Evolutionary conservation across 2,888 invertebrate genomes (phyloP), one percentile per base, ranked within the genome.

Genomic region (Anodontia alba): DNA sequence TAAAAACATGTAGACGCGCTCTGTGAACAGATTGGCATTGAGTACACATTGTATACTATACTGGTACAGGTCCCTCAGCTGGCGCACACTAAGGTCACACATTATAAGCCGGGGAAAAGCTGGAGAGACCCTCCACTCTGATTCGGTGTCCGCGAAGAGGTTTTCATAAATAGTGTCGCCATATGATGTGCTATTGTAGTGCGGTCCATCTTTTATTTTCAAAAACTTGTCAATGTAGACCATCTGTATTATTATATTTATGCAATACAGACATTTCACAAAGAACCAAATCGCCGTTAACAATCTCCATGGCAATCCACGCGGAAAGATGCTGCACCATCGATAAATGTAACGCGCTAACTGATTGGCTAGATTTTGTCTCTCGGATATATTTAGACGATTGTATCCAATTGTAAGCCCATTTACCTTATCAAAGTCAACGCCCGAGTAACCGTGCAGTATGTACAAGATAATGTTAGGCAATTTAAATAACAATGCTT

Each of bases 161-260:
- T 81, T 81, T n/a, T 54, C 49, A n/a, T 15, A 33, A 38, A 84
- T 84, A n/a, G 77, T 77, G 72, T 78, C 79, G 49, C 84, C 84
- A 49, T 74, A 81, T 51, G 84, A 81, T 26, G 84, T 76, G 17
- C 73, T 68, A 57, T 81, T 80, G 69, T 77, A 79, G n/a, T 57
- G 10, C 15, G 75, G 74, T n/a, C n/a, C n/a, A n/a, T n/a, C n/a
- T n/a, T n/a, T n/a, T n/a, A n/a, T n/a, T 3, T 43, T 67, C 0
- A 85, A 57, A 54, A 78, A 67, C 10, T 26, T 33, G 31, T 86
- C 62, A 15, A 86, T 10, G 12, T 78, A 20, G 15, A 46, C 51
- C 38, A 86, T 33, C 36, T 86, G 86, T 23, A 42, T 38, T 20
- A 83, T 36, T 17, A 75, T 49, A 69, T 86, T 86, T 26, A 81